Percentiles rank a stretch among this genome's conserved stretches.
These are phyloP conservation scores for Pelobates fuscus DNA, from an alignment of 2,113 vertebrate genomes.

Conservation along the genomic window DNA sequence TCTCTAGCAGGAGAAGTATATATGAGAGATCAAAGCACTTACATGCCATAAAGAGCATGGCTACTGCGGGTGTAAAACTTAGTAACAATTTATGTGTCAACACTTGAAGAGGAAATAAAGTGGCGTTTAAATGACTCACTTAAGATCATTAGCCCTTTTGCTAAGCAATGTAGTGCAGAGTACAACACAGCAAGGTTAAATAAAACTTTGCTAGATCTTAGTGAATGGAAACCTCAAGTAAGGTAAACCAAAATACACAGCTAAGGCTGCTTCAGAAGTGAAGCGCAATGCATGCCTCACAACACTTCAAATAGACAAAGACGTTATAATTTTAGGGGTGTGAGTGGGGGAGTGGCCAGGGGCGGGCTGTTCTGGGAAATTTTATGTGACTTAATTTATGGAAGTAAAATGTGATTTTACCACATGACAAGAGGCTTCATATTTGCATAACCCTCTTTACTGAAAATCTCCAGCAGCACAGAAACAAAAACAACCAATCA, in stretches of 20 bases:
- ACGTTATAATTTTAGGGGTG: too few species aligned
- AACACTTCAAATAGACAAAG: too few species aligned
- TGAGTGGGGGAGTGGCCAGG: too few species aligned
- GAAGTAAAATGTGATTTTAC: too few species aligned
- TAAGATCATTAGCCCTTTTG: constrained; percentile 41
- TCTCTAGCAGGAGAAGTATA: constrained; percentile 46
- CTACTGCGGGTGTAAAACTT: constrained; percentile 45
- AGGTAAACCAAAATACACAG: background rate
- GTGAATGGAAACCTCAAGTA: background rate
- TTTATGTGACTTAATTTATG: too few species aligned
- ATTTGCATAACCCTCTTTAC: too few species aligned
- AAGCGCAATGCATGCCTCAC: too few species aligned
- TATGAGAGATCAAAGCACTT: constrained; percentile 49
- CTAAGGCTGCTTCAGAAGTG: too few species aligned
- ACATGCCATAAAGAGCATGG: constrained; percentile 50
- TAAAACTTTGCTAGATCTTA: background rate
- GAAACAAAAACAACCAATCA: too few species aligned
- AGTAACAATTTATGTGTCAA: constrained; percentile 50
- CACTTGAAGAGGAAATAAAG: constrained; percentile 48
- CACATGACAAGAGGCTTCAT: too few species aligned
- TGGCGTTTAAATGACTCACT: constrained; percentile 49
- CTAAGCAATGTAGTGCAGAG: constrained; percentile 25
- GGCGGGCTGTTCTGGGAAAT: too few species aligned
- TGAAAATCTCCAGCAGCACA: too few species aligned
- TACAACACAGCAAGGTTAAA: background rate